These are phyloP conservation scores for Neosilurus hyrtlii DNA, from an alignment of 2,797 vertebrate species.

Conservation along the genomic window DNA sequence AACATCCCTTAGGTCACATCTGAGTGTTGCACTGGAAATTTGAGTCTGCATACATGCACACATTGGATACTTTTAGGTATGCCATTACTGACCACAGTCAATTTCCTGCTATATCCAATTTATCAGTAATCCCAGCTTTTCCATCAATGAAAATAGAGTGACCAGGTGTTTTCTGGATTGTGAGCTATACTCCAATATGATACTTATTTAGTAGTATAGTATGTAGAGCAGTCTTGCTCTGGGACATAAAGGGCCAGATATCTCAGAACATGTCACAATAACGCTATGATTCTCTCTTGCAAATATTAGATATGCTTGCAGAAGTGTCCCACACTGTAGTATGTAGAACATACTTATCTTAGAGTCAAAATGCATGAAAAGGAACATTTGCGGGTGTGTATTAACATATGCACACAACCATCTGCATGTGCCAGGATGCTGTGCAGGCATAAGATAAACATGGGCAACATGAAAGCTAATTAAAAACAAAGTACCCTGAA, in stretches of 20 bases:
- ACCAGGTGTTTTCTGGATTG: not conserved
- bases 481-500: constrained; percentile 39
- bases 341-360: constrained; percentile 11
- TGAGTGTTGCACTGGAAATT: too few relatives aligned
- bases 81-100: not conserved
- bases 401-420: constrained; percentile 9
- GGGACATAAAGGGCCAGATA: not conserved
- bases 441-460: constrained; percentile 28
- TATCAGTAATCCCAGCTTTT: not conserved
- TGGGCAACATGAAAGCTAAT: constrained; percentile 33
- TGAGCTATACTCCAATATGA: not conserved
- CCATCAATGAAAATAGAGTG: not conserved
- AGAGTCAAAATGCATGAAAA: not conserved
- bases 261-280: not conserved
- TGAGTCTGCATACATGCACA: not conserved
- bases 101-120: not conserved
- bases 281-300: not conserved
- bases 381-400: not conserved
- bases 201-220: not conserved
- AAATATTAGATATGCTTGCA: not conserved
- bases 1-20: too few relatives aligned
- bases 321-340: not conserved
- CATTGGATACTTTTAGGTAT: not conserved
- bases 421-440: constrained; percentile 26
- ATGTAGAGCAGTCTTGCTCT: not conserved